A percentile compares a stretch with the other conserved stretches of the same genome.
These are phyloP conservation scores for Microtus ochrogaster DNA, from an alignment of 2,113 vertebrate species.

Conservation along the genomic window DNA sequence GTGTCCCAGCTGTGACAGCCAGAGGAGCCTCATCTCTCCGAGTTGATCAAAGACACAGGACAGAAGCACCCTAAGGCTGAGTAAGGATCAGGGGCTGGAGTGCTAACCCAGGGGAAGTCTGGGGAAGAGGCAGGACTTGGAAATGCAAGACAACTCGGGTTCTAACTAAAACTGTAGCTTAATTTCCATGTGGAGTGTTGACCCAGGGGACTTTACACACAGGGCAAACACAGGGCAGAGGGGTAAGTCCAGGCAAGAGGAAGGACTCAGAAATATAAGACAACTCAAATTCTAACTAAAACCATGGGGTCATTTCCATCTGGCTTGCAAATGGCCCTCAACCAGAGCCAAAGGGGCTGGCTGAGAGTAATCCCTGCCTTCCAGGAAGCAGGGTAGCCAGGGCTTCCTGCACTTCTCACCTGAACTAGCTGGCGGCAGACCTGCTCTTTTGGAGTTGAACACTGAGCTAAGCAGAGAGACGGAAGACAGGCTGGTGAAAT, in stretches of 20 bases:
- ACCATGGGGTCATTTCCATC: slow-evolving; percentile 16
- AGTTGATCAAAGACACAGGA: background rate
- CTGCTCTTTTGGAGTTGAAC: slow-evolving; percentile 19
- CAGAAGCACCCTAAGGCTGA: background rate
- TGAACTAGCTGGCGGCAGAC: background rate
- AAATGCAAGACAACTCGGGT: background rate
- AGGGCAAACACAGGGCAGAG: background rate
- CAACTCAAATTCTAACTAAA: background rate
- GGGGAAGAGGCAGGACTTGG: background rate
- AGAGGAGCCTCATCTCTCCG: background rate
- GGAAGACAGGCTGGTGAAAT: background rate
- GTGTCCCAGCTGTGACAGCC: background rate
- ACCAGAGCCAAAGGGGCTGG: slow-evolving; percentile 10
- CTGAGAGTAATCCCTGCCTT: background rate
- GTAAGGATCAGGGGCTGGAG: background rate
- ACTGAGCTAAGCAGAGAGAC: background rate
- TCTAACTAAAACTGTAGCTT: too few species aligned
- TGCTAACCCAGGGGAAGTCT: background rate
- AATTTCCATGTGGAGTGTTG: background rate
- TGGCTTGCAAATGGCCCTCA: slow-evolving; percentile 18
- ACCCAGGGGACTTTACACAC: background rate
- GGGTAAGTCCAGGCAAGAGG: background rate
- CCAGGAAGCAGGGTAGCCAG: background rate
- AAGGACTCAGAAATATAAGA: background rate
- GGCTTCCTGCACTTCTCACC: slow-evolving; percentile 25